Evolutionary conservation across 1,140 invertebrate species (phyloP).

Genomic region (Probaryconus sp.): DNA sequence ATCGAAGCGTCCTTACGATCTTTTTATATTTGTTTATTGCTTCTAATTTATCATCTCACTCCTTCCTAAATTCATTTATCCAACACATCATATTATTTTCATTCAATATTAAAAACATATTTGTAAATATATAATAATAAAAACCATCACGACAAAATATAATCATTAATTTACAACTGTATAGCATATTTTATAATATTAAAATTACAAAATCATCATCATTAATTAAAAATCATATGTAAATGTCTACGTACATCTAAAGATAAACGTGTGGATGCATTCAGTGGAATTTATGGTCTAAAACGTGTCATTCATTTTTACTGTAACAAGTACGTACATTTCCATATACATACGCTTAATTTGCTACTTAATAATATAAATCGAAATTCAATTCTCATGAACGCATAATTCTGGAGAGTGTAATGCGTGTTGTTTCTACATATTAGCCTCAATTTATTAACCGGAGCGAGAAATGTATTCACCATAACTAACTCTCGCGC

Average conservation of each 20-base stretch:
- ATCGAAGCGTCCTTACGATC: constrained; percentile 23
- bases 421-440: constrained; percentile 27
- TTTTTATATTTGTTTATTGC: constrained; percentile 9
- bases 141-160: too few species aligned
- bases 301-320: constrained; percentile 11
- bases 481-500: constrained; percentile 31
- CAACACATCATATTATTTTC: too few species aligned
- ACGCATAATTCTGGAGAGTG: constrained; percentile 25
- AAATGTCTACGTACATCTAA: neutral
- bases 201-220: too few species aligned
- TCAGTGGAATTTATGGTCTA: constrained; percentile 5
- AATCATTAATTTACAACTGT: too few species aligned
- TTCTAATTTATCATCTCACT: neutral
- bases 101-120: too few species aligned
- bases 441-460: constrained; percentile 54
- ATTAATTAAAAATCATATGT: too few species aligned
- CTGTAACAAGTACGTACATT: neutral
- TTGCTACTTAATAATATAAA: constrained; percentile 31
- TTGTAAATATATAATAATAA: too few species aligned
- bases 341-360: constrained; percentile 15
- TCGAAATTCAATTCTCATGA: constrained; percentile 31
- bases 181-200: too few species aligned
- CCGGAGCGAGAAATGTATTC: constrained; percentile 52
- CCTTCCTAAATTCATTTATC: too few species aligned
- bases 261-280: neutral